Percentiles rank a stretch among this genome's conserved stretches.
Conservation (phyloP, 2,797 vertebrate species). For the Trichosurus vulpecula region DNA sequence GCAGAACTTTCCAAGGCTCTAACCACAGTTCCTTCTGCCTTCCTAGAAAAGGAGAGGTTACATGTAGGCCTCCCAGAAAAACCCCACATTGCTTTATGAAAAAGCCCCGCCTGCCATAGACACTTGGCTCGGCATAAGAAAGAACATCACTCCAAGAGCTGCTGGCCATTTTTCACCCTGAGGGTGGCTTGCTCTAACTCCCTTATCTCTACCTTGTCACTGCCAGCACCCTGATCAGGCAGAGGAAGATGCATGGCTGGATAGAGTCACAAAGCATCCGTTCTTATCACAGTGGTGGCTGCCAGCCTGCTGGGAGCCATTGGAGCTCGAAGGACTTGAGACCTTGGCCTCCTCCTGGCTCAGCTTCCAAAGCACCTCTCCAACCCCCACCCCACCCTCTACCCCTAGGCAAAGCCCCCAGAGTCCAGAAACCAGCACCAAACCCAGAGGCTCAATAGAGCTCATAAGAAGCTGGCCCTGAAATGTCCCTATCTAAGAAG, state of each 20-base stretch:
- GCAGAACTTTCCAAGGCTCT: neutral
- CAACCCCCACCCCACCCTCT: neutral
- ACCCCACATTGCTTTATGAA: neutral
- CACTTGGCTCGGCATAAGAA: neutral
- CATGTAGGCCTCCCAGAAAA: neutral
- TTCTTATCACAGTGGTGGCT: neutral
- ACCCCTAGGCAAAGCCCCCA: neutral
- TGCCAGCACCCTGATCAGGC: neutral
- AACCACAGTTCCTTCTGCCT: neutral
- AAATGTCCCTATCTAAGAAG: neutral
- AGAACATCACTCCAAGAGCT: neutral
- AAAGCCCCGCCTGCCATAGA: neutral
- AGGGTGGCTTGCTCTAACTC: neutral
- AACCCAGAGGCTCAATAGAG: neutral
- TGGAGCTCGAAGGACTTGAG: neutral
- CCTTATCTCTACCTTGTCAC: neutral
- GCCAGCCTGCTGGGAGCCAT: neutral
- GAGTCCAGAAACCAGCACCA: neutral
- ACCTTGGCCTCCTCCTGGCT: neutral
- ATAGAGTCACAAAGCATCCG: neutral
- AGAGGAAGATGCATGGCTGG: neutral
- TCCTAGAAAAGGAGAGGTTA: neutral
- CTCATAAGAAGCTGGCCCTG: neutral
- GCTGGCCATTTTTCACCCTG: neutral
- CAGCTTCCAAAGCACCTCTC: neutral